These are phyloP conservation scores for Sebastolobus altivelis DNA, from an alignment of 2,797 vertebrate genomes.

Conservation along the genomic window DNA sequence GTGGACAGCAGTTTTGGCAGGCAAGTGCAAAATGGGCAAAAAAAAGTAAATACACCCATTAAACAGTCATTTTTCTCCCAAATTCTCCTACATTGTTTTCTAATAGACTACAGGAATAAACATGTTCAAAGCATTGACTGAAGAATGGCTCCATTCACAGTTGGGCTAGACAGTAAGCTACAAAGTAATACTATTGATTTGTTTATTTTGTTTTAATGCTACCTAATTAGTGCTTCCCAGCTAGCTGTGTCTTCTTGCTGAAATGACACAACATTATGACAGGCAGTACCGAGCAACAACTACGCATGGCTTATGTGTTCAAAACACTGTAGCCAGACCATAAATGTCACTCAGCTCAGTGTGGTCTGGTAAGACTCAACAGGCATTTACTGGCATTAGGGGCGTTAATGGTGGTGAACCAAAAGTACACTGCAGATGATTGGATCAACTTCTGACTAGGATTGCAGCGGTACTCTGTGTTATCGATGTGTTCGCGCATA, in stretches of 20 bases:
- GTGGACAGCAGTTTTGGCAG: background rate
- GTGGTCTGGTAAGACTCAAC: conserved; percentile 45
- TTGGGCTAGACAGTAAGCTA: background rate
- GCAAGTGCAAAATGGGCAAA: background rate
- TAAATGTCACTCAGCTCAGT: conserved; percentile 45
- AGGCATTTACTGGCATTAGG: conserved; percentile 34
- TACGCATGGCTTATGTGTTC: conserved; percentile 51
- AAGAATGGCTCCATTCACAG: conserved; percentile 14
- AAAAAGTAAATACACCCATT: background rate
- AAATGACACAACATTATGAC: conserved; percentile 77
- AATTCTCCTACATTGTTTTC: conserved; percentile 5
- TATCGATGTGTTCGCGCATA: background rate
- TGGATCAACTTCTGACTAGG: conserved; percentile 5
- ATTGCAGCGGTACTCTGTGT: background rate
- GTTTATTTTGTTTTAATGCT: conserved; percentile 59
- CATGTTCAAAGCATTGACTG: background rate
- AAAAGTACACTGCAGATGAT: conserved; percentile 32
- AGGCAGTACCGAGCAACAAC: conserved; percentile 54
- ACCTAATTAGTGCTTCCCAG: conserved; percentile 66
- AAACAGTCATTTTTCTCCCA: background rate
- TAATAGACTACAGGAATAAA: background rate
- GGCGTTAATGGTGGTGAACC: conserved; percentile 36
- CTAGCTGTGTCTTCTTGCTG: conserved; percentile 43
- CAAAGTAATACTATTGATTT: conserved; percentile 24
- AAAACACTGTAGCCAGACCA: conserved; percentile 54